These are phyloP conservation scores for Nemoura dubitans DNA, from an alignment of 2,888 invertebrate genomes.

Conservation along the genomic window DNA sequence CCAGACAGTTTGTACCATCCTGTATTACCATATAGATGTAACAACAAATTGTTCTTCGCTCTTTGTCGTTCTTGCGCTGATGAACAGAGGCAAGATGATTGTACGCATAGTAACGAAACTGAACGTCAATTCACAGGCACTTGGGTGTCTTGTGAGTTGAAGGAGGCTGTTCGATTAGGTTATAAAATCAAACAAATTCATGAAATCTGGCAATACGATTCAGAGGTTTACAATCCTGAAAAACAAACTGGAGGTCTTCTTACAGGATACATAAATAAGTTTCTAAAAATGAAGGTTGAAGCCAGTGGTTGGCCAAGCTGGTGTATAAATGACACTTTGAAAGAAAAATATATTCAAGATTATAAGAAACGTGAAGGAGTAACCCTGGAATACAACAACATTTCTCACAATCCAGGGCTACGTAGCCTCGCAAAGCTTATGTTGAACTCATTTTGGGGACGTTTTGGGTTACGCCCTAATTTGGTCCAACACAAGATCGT, in stretches of 20 bases:
- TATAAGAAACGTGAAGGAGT: slow-evolving; percentile 49
- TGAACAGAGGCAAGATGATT: background rate
- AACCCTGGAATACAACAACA: slow-evolving; percentile 42
- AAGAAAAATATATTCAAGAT: slow-evolving; percentile 46
- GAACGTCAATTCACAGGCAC: slow-evolving; percentile 54
- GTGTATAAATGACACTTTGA: slow-evolving; percentile 50
- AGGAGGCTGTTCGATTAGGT: slow-evolving; percentile 52
- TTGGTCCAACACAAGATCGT: background rate
- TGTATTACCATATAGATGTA: background rate
- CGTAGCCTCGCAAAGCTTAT: slow-evolving; percentile 51
- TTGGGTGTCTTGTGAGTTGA: slow-evolving; percentile 57
- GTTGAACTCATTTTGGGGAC: slow-evolving; percentile 53
- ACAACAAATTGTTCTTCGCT: background rate
- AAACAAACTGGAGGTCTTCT: slow-evolving; percentile 54
- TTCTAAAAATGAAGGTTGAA: slow-evolving; percentile 55
- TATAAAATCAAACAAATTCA: background rate
- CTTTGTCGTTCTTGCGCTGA: background rate
- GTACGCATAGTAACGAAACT: too few relatives aligned
- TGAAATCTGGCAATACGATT: slow-evolving; percentile 18
- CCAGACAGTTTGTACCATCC: slow-evolving; percentile 47
- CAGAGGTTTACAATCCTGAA: background rate
- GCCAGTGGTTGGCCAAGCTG: slow-evolving; percentile 53
- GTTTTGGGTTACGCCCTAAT: background rate
- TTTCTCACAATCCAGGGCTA: slow-evolving; percentile 50
- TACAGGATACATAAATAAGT: slow-evolving; percentile 55